phyloP scores from a whole-genome alignment of 2,113 vertebrate genomes.

The Corythornis cristatus region DNA sequence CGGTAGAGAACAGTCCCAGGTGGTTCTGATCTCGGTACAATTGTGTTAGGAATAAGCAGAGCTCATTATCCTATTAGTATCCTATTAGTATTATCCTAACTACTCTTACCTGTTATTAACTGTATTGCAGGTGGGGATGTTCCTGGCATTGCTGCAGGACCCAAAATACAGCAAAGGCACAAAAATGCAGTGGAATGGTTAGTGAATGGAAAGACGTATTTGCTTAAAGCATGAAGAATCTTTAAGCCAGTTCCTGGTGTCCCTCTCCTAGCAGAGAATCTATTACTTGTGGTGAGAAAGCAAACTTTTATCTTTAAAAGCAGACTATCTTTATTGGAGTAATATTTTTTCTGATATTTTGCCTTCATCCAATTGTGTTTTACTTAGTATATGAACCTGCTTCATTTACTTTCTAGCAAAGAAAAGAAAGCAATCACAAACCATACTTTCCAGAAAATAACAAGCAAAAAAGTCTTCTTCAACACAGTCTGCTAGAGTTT shows the following conservation, averaged over 20 bases:
- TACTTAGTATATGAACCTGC: background rate
- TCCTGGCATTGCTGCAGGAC: background rate
- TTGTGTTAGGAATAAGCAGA: background rate
- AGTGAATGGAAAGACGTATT: background rate
- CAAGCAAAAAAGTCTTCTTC: background rate
- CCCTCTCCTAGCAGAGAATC: background rate
- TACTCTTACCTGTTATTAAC: background rate
- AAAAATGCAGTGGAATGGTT: background rate
- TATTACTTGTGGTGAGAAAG: background rate
- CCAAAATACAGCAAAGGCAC: background rate
- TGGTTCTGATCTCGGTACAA: background rate
- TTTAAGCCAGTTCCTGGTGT: background rate
- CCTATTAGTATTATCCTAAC: too few species aligned
- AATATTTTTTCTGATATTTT: background rate
- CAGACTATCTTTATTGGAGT: background rate
- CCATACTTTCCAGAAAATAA: background rate
- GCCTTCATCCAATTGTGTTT: background rate
- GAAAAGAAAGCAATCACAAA: background rate
- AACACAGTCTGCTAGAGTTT: background rate
- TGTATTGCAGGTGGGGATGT: background rate
- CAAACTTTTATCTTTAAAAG: background rate
- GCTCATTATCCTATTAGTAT: too few species aligned
- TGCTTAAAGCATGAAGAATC: background rate
- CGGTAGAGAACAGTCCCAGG: background rate
- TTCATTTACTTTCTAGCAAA: background rate